These are phyloP conservation scores for Sebastolobus altivelis DNA, from an alignment of 2,797 vertebrate genomes.

Conservation along the genomic window DNA sequence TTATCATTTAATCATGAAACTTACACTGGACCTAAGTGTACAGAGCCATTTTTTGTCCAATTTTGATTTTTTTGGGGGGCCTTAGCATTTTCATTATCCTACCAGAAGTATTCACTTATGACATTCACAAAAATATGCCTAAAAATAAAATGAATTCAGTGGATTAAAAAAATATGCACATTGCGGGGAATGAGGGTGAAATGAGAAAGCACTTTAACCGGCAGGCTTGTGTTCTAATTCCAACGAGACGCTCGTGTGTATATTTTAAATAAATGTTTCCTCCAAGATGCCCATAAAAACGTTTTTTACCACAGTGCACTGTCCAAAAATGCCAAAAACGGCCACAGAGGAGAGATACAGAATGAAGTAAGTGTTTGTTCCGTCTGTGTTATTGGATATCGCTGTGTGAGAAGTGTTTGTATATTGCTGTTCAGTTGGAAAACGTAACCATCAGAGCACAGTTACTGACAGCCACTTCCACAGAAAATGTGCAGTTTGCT, in stretches of 20 bases:
- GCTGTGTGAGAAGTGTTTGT: slow-evolving; percentile 1
- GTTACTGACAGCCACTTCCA: slow-evolving; percentile 20
- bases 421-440: slow-evolving; percentile 7
- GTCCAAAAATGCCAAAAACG: neutral
- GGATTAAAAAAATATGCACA: neutral
- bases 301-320: neutral
- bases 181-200: neutral
- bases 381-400: slow-evolving; percentile 29
- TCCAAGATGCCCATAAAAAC: neutral
- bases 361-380: neutral
- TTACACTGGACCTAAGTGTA: neutral
- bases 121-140: neutral
- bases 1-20: neutral
- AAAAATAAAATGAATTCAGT: neutral
- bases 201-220: neutral
- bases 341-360: neutral
- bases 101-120: neutral
- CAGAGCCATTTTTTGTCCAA: neutral
- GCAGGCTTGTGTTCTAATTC: neutral
- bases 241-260: neutral
- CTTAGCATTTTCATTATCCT: neutral
- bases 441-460: slow-evolving; percentile 23
- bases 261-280: neutral
- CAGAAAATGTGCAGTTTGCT: slow-evolving; percentile 34
- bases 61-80: neutral